Percentiles rank a stretch among this genome's conserved stretches.
Evolutionary conservation across 2,113 vertebrate genomes (phyloP).

Genomic region (Phodopus roborovskii): DNA sequence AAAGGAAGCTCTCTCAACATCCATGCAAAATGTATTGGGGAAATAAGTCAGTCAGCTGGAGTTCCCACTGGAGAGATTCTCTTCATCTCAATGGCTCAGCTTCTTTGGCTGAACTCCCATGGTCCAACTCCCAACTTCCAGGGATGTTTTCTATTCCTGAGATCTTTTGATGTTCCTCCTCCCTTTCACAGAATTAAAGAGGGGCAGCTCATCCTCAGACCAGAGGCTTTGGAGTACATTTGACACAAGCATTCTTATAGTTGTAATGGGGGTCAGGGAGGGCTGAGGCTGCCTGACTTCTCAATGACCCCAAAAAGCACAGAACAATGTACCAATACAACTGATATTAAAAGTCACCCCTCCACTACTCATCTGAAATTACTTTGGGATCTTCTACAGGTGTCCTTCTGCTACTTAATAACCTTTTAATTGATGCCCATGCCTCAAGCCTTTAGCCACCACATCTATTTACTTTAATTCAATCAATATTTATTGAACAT

Average conservation of each 20-base stretch:
- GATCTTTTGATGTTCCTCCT: background rate
- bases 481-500: constrained; percentile 4
- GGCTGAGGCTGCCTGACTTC: background rate
- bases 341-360: background rate
- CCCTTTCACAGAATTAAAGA: no score
- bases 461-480: constrained; percentile 12
- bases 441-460: background rate
- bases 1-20: background rate
- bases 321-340: no score
- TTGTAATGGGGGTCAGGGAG: background rate
- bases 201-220: background rate
- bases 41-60: background rate
- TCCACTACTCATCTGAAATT: background rate
- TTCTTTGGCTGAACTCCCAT: background rate
- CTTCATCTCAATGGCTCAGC: background rate
- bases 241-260: background rate
- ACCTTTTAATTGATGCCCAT: background rate
- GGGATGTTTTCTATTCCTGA: no score
- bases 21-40: background rate
- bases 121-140: background rate
- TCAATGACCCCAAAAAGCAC: background rate
- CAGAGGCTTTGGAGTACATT: background rate
- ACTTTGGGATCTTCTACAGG: background rate
- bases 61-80: background rate
- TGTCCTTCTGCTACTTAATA: background rate